Evolutionary conservation across 2,113 vertebrate species (phyloP), one percentile per base, ranked within the genome.

Genomic region (Manacus vitellinus): DNA sequence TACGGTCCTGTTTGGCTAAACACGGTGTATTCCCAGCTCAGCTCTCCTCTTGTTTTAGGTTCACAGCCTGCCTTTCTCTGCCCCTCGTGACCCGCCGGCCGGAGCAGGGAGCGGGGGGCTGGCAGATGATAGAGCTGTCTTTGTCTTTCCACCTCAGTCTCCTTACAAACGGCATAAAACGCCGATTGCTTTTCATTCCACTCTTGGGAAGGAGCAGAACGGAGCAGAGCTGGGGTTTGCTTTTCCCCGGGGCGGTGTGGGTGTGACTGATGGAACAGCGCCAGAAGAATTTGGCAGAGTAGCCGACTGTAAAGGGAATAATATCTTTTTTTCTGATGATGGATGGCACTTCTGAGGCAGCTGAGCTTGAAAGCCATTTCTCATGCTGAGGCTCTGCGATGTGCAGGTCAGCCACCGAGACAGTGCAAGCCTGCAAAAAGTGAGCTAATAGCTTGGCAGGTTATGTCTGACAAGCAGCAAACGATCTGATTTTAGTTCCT

Each of bases 321-420:
- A 90, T 96, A 66, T 85, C 65, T 44, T 93, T 88, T 55, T 89
- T 77, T 73, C 63, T 86, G 67, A 70, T 94, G 92, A 93, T 86
- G 90, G 88, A 96, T 96, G 85, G 79, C 77, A 83, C 79, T 95
- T 93, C 86, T 33, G 83, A 92, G 49, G 78, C 85, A 86, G 72
- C 79, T 86, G 93, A 93, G 75, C 88, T 63, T 83, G 58, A 94
- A 92, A 95, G 63, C 75, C 55, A 37, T 94, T 95, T 90, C 68
- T 96, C 79, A 59, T 82, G 78, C 63, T 88, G 66, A 59, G 82
- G 25, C 54, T 62, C 31, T 23, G 63, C 2, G 4, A 22, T 85
- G 67, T 77, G 71, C 41, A 41, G 92, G 93, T 96, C 92, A 92
- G 72, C 39, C 63, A 52, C 6, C 67, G 88, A 88, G 59, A 82